Evolutionary conservation across 1,140 invertebrate species (phyloP), one percentile per base, ranked within the genome.

Genomic region (Cylas formicarius): DNA sequence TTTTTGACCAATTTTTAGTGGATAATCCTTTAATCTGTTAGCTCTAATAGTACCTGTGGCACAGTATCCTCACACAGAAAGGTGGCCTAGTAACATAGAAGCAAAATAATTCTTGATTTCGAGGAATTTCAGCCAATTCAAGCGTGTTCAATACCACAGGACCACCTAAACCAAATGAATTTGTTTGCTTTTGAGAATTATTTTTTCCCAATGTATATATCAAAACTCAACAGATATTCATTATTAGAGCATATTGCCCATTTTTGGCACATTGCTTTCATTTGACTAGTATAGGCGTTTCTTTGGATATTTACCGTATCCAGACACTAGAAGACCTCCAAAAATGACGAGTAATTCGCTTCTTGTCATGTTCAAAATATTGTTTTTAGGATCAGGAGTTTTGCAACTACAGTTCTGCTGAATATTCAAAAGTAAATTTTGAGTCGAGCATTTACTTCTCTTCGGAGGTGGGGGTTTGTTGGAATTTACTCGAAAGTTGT

Each of bases 151-250:
- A 9, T 10, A 53, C 42, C 10, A 50, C 27, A 46, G 44, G 36
- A 9, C 48, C 51, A n/a, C 42, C 51, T 28, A 48, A 20, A 13
- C 50, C 50, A 49, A 52, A 49, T 23, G n/a, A n/a, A n/a, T n/a
- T n/a, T 18, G n/a, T 23, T 36, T 11, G 8, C 34, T 44, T 35
- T 14, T 41, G 26, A 10, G 1, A 51, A 21, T 32, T 48, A 39
- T 36, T 33, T 29, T 24, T 18, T 9, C 7, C 47, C 20, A 10
- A 19, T 20, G 26, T 52, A 49, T 11, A 28, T 38, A 20, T 10
- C 39, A 32, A 32, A 32, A 10, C 2, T 17, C 8, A 9, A 11
- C 29, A 32, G 9, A n/a, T n/a, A n/a, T n/a, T n/a, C n/a, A n/a
- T n/a, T n/a, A n/a, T n/a, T n/a, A n/a, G n/a, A n/a, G n/a, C n/a